Base-by-base conservation (phyloP, 2,888 invertebrate genomes). In the Gari tellinella region DNA sequence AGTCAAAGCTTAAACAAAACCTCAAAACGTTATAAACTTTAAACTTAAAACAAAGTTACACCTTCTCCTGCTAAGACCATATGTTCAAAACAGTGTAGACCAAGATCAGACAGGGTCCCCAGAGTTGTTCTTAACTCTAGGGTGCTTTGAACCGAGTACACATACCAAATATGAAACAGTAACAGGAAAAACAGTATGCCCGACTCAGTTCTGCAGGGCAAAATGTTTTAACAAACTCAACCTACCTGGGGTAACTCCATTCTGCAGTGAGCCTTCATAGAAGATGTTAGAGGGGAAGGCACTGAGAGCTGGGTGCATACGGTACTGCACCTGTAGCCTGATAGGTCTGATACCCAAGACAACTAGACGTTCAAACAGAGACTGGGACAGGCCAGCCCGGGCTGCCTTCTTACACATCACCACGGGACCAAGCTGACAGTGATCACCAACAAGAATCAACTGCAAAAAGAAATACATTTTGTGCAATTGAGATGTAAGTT, bases 401-500 rank as follows among this genome's bases (percentile, higher is more conserved):
- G 99, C 98, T 0, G 99, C 99, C 91, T 99, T 98, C 92, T 99
- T 99, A 93, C 99, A 99, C 98, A 99, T 99, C 0, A 99, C 99
- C 0, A 99, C 99, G 0, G 99, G 99, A 0, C 99, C 99, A 72
- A 99, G 93, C 92, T 99, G 99, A 90, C 99, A 99, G 91, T 99
- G 99, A 92, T 99, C 99, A 14, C 99, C 99, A 0, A 99, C 99
- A 1, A 99, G 94, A 80, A 99, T 98, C 60, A 99, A 93, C 93
- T 94, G 86, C 1, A 86, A 86, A 1, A 56, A 1, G 40, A 31
- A 31, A 10, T 7, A 31, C 31, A 7, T 31, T 7, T 10, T 7
- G 31, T 31, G 10, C 10, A 31, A 31, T 31, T 31, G 4, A 7
- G 31, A 31, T 31, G 31, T 31, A n/a, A n/a, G n/a, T n/a, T n/a